Base-by-base conservation (phyloP, 2,888 invertebrate species). In the Pseudanteris insignis region DNA sequence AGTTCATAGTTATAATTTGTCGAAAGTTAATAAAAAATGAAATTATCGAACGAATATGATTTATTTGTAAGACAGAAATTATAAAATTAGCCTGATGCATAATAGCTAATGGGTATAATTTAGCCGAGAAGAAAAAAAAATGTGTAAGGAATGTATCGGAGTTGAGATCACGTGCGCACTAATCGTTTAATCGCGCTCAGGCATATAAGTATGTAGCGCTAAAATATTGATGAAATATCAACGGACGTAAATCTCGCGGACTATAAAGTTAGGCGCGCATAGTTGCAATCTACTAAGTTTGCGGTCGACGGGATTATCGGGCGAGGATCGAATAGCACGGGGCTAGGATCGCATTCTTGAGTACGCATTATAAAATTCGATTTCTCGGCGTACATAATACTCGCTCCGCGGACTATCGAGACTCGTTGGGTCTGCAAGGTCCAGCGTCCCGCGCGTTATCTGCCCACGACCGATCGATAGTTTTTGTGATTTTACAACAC, bases 281-380 rank as follows among this genome's bases (percentile, higher is more conserved):
- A 61, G 54, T 69, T 67, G 57, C 61, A 58, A 64, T 57, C 65
- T 57, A 50, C 65, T 67, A 68, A 67, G 57, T 54, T 51, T 57
- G 67, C 58, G 63, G 67, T 70, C 66, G 64, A 67, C 64, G 41
- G 69, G 58, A 68, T 69, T 68, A 70, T 63, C 61, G 54, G 57
- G 51, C 46, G 47, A 41, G 33, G 47, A 55, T 58, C 46, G 54
- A 64, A 62, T 66, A 51, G 12, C 55, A 41, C 37, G 38, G 38
- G 34, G 50, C 63, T 57, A 62, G 46, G 34, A 38, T 14, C 38
- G 48, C 47, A 21, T 54, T 48, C 38, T 25, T 48, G 47, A 44
- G 32, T 25, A 18, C 32, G 53, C 51, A 33, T 29, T 43, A 36
- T 46, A 60, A 53, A 41, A 38, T 48, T 47, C 53, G 60, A 41